Base-by-base conservation (phyloP, 2,888 invertebrate genomes). In the Ramazzottius varieornatus region DNA sequence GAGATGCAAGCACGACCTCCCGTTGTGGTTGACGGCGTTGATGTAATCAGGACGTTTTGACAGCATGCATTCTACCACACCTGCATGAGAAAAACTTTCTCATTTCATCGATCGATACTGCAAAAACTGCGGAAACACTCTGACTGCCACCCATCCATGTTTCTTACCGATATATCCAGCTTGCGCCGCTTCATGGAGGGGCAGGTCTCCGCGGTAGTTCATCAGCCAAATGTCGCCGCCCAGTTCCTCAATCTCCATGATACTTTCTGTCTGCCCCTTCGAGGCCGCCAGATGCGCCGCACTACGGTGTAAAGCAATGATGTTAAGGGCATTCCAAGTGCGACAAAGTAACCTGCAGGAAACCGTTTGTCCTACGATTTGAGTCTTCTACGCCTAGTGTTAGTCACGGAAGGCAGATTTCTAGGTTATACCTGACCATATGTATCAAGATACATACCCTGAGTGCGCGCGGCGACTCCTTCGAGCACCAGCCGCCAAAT, bases 171-270 rank as follows among this genome's bases (percentile, higher is more conserved):
- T 83, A 68, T 91, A 81, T 0, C 93, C 92, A 0, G 91, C 90
- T 54, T 87, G 83, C 0, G 93, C 87, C 0, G 96, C 94, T 77
- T 98, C 96, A 74, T 98, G 96, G 32, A 96, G 79, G 0, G 96
- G 91, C 66, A 91, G 81, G 75, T 96, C 96, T 0, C 96, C 96
- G 73, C 89, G 84, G 1, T 89, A 86, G 74, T 93, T 94, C 68
- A 87, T 81, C 66, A 88, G 78, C 86, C 94, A 93, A 63, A 96
- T 79, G 74, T 94, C 90, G 0, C 88, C 90, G 32, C 86, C 86
- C 71, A 84, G 82, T 63, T 81, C 80, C 71, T 82, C 81, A 33
- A 88, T 79, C 70, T 86, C 81, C 69, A 86, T 84, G 8, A 92
- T 79, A 8, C 88, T 87, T 75, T 89, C 87, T 69, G 89, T 81